Conservation (phyloP, 2,888 invertebrate species). For the Brachynemurus nebulosus region DNA sequence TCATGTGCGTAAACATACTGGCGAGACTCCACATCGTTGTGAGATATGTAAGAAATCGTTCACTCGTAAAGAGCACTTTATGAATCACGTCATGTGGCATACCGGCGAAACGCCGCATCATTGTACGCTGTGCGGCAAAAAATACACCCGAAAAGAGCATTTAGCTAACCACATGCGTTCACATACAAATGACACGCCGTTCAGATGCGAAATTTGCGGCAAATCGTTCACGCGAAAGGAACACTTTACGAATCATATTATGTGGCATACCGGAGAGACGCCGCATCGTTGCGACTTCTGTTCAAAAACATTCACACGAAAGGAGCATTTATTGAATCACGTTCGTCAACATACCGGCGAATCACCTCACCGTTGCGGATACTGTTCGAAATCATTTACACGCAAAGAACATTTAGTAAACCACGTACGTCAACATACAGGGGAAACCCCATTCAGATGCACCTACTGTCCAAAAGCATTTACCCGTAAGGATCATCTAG, state of each 20-base stretch:
- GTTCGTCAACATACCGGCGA: conserved; percentile 69
- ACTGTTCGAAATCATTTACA: conserved; percentile 77
- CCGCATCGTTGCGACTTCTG: conserved; percentile 68
- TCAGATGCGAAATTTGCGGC: conserved; percentile 76
- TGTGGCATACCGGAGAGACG: conserved; percentile 76
- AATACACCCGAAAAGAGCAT: conserved; percentile 80
- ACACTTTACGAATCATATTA: conserved; percentile 80
- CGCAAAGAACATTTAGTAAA: conserved; percentile 75
- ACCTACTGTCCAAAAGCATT: conserved; percentile 77
- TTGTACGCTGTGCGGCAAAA: conserved; percentile 76
- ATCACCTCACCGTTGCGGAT: conserved; percentile 74
- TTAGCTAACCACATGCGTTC: conserved; percentile 78
- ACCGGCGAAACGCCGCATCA: conserved; percentile 78
- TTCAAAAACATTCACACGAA: conserved; percentile 63
- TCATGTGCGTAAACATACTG: conserved; percentile 61
- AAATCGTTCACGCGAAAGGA: conserved; percentile 81
- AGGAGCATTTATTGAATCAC: conserved; percentile 63
- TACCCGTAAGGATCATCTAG: conserved; percentile 70
- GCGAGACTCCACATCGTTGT: conserved; percentile 62
- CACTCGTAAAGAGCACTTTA: conserved; percentile 61
- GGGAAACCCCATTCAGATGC: conserved; percentile 64
- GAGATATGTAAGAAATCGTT: conserved; percentile 69
- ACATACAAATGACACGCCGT: conserved; percentile 78
- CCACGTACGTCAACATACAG: conserved; percentile 70
- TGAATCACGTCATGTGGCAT: conserved; percentile 72